Base-by-base conservation (phyloP, 2,888 invertebrate species). In the Tinea trinotella region DNA sequence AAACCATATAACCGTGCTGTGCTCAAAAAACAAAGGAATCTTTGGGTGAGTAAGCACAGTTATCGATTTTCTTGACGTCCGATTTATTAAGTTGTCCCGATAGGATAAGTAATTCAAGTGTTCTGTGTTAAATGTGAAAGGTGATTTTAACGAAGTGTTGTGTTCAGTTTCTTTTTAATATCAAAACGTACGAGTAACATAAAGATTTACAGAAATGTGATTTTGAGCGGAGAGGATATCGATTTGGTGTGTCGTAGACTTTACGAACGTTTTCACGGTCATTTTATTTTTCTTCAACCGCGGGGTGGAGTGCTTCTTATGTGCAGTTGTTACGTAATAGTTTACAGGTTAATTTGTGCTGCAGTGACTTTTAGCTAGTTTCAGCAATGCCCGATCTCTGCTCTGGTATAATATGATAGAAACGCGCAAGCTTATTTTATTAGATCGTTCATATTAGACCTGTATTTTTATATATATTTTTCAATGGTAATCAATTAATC, bases 301-400 rank as follows among this genome's bases (percentile, higher is more conserved):
- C 30, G 30, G 30, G 30, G 30, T 30, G 30, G 30, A 30, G 30
- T 30, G 67, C 68, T 62, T 68, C 30, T n/a, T n/a, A n/a, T 71
- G 73, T 78, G 78, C 80, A 78, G 74, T 74, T 73, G 69, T 84
- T 84, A 83, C 79, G 83, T 84, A 83, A 84, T 68, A 67, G 70
- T 67, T 67, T 66, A 67, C 30, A 71, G 30, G 7, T 30, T 4
- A n/a, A 7, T 10, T 30, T 30, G 74, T 79, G 81, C 78, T 79
- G 72, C 73, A 73, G 73, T 70, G 66, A 7, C 63, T 70, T 74
- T 79, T 78, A 82, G 80, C 81, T 70, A 74, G 60, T 60, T 24
- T 18, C 35, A 10, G 36, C 18, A 12, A 15, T 62, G 59, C 61
- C 63, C 66, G 61, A 67, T 30, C 22, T 24, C 48, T 30, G n/a